These are phyloP conservation scores for Diaprepes abbreviatus DNA, from an alignment of 2,888 invertebrate genomes.

Conservation along the genomic window DNA sequence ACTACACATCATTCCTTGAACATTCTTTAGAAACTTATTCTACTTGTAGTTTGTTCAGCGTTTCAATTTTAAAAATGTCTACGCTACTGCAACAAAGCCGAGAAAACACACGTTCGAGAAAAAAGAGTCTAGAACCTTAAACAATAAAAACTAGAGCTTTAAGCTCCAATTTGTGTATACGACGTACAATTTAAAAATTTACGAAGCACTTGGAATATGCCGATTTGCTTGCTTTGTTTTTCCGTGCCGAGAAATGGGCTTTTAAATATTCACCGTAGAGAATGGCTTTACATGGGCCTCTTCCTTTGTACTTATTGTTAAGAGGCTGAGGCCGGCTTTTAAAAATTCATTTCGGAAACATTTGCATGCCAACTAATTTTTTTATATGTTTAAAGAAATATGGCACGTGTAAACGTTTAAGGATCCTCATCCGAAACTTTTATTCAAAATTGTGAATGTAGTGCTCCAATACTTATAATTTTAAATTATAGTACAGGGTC, in stretches of 20 bases:
- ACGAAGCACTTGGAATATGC: slow-evolving; percentile 47
- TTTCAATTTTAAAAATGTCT: too few relatives aligned
- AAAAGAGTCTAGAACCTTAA: slow-evolving; percentile 14
- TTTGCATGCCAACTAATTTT: slow-evolving; percentile 11
- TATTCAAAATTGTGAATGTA: too few relatives aligned
- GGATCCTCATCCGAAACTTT: too few relatives aligned
- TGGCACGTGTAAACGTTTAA: too few relatives aligned
- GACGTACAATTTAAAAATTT: slow-evolving; percentile 46
- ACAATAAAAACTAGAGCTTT: slow-evolving; percentile 37
- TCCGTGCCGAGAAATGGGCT: slow-evolving; percentile 37
- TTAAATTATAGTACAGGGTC: too few relatives aligned
- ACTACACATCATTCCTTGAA: too few relatives aligned
- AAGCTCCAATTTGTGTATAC: slow-evolving; percentile 39
- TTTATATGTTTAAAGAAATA: not conserved
- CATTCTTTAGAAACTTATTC: too few relatives aligned
- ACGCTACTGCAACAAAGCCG: not conserved
- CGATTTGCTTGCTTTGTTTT: slow-evolving; percentile 45
- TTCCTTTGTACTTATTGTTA: slow-evolving; percentile 39
- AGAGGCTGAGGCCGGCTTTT: slow-evolving; percentile 1
- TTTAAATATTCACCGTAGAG: slow-evolving; percentile 44
- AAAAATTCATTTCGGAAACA: slow-evolving; percentile 16
- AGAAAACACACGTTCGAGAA: not conserved
- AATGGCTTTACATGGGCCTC: slow-evolving; percentile 28
- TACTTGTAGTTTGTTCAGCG: too few relatives aligned
- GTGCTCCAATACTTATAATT: too few relatives aligned